A percentile compares a stretch with the other conserved stretches of the same genome.
Evolutionary conservation across 1,140 invertebrate species (phyloP).

Genomic region (Hypsibius dujardini): DNA sequence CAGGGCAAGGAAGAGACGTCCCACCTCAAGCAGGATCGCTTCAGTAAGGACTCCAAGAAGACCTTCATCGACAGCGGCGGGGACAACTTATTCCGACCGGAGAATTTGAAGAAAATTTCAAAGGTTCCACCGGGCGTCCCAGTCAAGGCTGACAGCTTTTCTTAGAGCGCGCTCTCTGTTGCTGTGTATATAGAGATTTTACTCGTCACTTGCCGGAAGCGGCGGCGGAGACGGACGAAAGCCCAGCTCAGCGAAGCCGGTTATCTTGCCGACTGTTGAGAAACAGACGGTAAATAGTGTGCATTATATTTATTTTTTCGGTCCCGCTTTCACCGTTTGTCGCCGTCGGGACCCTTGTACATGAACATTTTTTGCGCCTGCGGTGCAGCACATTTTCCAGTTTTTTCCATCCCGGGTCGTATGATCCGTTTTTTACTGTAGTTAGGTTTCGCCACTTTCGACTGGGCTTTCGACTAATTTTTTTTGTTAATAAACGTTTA

Average conservation of each 20-base stretch:
- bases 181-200: not conserved
- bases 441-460: not conserved
- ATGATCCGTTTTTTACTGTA: not conserved
- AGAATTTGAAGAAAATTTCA: not conserved
- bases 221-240: not conserved
- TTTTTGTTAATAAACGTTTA: not conserved
- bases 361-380: no score
- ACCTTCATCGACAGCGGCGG: not conserved
- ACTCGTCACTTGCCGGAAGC: not conserved
- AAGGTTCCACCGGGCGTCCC: not conserved
- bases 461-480: not conserved
- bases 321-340: constrained; percentile 4
- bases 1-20: constrained; percentile 5
- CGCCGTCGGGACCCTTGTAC: no score
- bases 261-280: no score
- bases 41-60: not conserved
- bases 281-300: constrained; percentile 10
- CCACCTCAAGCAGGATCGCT: not conserved
- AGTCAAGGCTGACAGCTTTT: not conserved
- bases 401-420: no score
- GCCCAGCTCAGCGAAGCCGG: no score
- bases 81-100: not conserved
- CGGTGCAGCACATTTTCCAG: not conserved
- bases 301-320: not conserved
- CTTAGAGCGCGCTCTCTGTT: not conserved